These are phyloP conservation scores for Drosophila kikkawai DNA, from an alignment of 1,140 invertebrate species.

Conservation along the genomic window DNA sequence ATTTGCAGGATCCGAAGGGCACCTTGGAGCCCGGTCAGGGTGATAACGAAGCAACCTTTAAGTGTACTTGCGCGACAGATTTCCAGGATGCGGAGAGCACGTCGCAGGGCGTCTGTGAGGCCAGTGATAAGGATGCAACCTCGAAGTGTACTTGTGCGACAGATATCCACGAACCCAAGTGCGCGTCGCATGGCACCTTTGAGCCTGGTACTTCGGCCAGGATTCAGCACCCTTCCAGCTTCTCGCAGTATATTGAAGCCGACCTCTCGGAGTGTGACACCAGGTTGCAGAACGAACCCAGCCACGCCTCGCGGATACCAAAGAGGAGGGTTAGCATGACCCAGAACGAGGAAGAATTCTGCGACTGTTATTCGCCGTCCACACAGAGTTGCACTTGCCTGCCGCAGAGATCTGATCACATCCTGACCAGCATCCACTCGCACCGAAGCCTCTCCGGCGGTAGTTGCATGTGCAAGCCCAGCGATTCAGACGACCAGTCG, in stretches of 20 bases:
- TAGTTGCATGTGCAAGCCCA: constrained; percentile 12
- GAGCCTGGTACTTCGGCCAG: constrained; percentile 1
- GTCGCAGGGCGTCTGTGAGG: background rate
- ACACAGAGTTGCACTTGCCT: too few species aligned
- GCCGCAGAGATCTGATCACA: background rate
- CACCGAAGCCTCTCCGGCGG: constrained; percentile 15
- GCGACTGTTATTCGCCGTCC: constrained; percentile 17
- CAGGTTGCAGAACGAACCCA: background rate
- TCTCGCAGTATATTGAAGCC: background rate
- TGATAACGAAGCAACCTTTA: background rate
- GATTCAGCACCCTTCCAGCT: constrained; percentile 16
- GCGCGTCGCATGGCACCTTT: background rate
- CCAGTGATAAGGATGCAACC: background rate
- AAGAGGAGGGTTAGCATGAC: background rate
- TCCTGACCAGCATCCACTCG: constrained; percentile 18
- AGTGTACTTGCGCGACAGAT: background rate
- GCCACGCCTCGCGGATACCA: background rate
- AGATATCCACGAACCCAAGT: background rate
- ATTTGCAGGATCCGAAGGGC: too few species aligned
- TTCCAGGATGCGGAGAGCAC: background rate
- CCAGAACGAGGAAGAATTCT: background rate
- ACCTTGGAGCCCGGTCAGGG: background rate
- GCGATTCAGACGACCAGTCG: background rate
- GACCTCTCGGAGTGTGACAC: background rate
- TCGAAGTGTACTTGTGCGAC: background rate